Evolutionary conservation across 2,797 vertebrate genomes (phyloP).

Genomic region (Pseudotriccus pelzelni): DNA sequence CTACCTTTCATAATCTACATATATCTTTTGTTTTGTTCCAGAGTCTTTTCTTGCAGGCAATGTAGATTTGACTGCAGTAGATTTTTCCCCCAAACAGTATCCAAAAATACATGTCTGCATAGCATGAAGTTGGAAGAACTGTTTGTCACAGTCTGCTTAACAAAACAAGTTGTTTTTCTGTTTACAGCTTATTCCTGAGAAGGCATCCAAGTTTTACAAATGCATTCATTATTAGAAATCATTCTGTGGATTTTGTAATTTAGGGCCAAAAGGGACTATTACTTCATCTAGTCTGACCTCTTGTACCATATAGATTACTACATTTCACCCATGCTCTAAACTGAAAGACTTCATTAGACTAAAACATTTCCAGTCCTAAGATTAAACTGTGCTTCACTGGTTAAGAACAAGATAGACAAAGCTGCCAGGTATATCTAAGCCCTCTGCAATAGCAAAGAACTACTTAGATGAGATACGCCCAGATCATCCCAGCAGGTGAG

Average conservation of each 20-base stretch:
- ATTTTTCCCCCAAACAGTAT: constrained; percentile 49
- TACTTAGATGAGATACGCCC: neutral
- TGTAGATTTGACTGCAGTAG: constrained; percentile 53
- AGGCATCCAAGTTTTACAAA: neutral
- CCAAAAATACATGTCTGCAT: constrained; percentile 50
- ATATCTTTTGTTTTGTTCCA: constrained; percentile 46
- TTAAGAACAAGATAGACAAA: constrained; percentile 26
- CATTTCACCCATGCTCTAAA: neutral
- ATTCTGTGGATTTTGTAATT: neutral
- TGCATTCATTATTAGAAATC: constrained; percentile 12
- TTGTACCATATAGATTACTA: neutral
- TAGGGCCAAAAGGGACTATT: neutral
- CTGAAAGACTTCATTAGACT: constrained; percentile 2
- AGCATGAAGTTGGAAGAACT: constrained; percentile 43
- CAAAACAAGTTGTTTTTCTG: constrained; percentile 43
- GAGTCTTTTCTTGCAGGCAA: constrained; percentile 12
- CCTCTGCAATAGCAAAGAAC: neutral
- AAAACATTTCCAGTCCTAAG: neutral
- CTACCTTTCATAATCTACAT: constrained; percentile 50
- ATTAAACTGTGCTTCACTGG: neutral
- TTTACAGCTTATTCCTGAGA: constrained; percentile 27
- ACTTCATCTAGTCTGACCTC: neutral
- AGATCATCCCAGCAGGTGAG: neutral
- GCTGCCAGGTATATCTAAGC: neutral
- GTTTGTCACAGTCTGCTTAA: constrained; percentile 46